A percentile compares a stretch with the other conserved stretches of the same genome.
These are phyloP conservation scores for Harlomillsia oculata DNA, from an alignment of 1,140 invertebrate genomes.

Conservation along the genomic window DNA sequence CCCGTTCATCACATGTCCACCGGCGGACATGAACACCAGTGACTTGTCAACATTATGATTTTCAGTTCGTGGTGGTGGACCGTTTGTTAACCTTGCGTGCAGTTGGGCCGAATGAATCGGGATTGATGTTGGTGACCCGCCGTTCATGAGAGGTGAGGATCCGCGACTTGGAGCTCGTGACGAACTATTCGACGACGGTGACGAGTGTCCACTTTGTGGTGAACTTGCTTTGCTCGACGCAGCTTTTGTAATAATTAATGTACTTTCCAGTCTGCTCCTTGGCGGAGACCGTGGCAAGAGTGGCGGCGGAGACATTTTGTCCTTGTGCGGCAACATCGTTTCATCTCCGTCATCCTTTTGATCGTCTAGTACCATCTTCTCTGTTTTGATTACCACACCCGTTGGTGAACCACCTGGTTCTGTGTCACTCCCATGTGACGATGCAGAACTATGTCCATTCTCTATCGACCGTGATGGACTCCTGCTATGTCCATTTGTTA, in stretches of 20 bases:
- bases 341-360: slow-evolving; percentile 12
- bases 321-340: not conserved
- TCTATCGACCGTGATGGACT: no score
- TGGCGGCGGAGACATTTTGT: slow-evolving; percentile 8
- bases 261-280: no score
- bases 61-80: no score
- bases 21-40: no score
- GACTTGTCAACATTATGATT: no score
- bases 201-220: slow-evolving; percentile 7
- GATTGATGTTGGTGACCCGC: slow-evolving; percentile 3
- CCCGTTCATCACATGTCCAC: slow-evolving; percentile 17
- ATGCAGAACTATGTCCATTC: slow-evolving; percentile 2
- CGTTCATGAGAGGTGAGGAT: slow-evolving; percentile 4
- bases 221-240: not conserved
- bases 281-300: not conserved
- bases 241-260: no score
- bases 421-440: slow-evolving; percentile 4
- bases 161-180: no score
- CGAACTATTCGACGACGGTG: slow-evolving; percentile 5
- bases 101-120: slow-evolving; percentile 36
- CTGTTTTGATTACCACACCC: slow-evolving; percentile 15
- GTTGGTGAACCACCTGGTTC: not conserved
- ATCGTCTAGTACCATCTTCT: slow-evolving; percentile 10
- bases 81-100: slow-evolving; percentile 44
- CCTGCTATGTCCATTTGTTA: no score